Evolutionary conservation across 2,888 invertebrate species (phyloP), one percentile per base, ranked within the genome.

Genomic region (Lottia gigantea): DNA sequence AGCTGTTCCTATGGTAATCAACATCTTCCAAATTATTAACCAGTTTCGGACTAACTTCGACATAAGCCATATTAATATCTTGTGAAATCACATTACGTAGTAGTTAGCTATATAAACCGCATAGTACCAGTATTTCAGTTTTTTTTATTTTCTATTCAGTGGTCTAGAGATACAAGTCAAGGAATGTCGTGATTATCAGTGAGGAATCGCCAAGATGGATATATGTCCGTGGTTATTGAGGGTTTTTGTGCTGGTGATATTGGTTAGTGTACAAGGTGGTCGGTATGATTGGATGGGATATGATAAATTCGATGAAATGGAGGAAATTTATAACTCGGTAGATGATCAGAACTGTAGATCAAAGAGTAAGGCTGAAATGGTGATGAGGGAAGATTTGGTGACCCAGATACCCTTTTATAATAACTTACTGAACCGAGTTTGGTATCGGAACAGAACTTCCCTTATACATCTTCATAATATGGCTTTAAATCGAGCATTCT

Each of bases 401-500:
- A 95, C 97, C 0, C 97, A 97, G 87, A 91, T 79, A 15, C 87
- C 87, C 0, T 73, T 73, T 46, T 86, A 81, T 74, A 85, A 86
- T 76, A 76, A 80, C 47, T 77, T 86, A 88, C 95, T 96, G 86
- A 74, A 71, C 46, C 67, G 65, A 23, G 96, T 90, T 95, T 96
- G 4, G 93, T 97, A 66, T 69, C 75, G 78, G 40, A 98, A 98
- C 90, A 92, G 98, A 80, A 97, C 97, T 0, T 94, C 95, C 19
- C 89, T 98, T 80, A 90, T 97, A 70, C 97, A 98, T 90, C 90
- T 97, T 70, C 97, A 98, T 88, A 98, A 98, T 88, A 94, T 97
- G 93, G 98, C 97, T 16, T 90, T 98, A 87, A 96, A 94, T 87
- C 90, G 97, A 80, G 95, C 97, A 1, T 97, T 97, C 89, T 98